Base-by-base conservation (phyloP, 2,888 invertebrate species). In the Camptogramma bilineatum region DNA sequence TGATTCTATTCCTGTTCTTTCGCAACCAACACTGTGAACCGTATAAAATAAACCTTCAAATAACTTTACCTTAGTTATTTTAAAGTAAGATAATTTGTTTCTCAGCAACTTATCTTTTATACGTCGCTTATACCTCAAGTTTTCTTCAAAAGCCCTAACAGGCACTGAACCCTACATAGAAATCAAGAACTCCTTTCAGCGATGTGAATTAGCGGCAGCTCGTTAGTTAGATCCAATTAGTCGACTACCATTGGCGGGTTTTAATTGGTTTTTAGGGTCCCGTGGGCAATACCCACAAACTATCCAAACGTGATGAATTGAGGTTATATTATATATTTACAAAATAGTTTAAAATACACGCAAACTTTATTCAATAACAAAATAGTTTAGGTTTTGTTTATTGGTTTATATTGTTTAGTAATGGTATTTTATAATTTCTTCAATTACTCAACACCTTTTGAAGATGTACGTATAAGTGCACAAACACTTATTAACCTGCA, bases 161-260 rank as follows among this genome's bases (percentile, higher is more conserved):
- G 52, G 47, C 53, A 48, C 7, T 4, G 21, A 48, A 60, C 39
- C 21, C 47, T 46, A 46, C 17, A 48, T 16, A 46, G 39, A 58
- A 39, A 52, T 50, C 55, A 62, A 55, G 63, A 53, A 51, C 50
- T 19, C 64, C 54, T 57, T 31, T 52, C 55, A 54, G 67, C 34
- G 57, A 68, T 70, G 70, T 71, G 71, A 74, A 75, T 76, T 71
- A 74, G 71, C 56, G 51, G 52, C 39, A 52, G 67, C 77, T 83
- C 82, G 83, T 82, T 83, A 78, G 79, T 73, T 61, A 74, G 73
- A 80, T 82, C 82, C 83, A 83, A 83, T 83, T 83, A 83, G 75
- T 70, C 56, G 55, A 64, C 62, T 69, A 63, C 68, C 63, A 72
- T 64, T 70, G 75, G 69, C 68, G 66, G 68, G 73, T 62, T 81